A percentile compares a stretch with the other conserved stretches of the same genome.
Conservation (phyloP, 2,113 vertebrate species). For the Pagrus major region DNA sequence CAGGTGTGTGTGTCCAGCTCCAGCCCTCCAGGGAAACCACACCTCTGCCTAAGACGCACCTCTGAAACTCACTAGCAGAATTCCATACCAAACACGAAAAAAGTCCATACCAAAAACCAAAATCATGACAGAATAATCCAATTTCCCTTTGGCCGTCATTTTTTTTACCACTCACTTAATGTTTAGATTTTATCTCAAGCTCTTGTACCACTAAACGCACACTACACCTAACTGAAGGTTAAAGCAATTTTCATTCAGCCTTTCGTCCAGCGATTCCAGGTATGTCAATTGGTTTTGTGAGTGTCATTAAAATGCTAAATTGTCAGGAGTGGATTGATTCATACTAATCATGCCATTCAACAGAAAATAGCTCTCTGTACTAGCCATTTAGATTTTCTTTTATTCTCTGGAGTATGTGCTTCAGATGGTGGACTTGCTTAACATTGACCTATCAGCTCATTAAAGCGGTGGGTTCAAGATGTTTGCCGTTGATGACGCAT, state of each 20-base stretch:
- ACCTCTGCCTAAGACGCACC: no score
- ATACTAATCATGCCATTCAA: neutral
- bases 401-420: neutral
- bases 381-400: neutral
- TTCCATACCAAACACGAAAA: no score
- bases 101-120: no score
- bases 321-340: neutral
- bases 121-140: no score
- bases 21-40: no score
- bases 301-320: neutral
- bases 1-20: no score
- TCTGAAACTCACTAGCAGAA: no score
- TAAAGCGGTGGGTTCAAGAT: no score
- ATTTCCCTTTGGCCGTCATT: neutral
- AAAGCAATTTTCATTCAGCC: conserved; percentile 10
- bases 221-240: neutral
- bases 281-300: no score
- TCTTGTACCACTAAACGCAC: neutral
- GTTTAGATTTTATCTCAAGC: no score
- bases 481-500: neutral
- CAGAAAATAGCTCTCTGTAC: neutral
- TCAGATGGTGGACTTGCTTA: neutral
- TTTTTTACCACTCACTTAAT: neutral
- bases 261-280: no score
- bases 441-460: neutral